phyloP scores from a whole-genome alignment of 2,888 invertebrate genomes.

The Diloba caeruleocephala region DNA sequence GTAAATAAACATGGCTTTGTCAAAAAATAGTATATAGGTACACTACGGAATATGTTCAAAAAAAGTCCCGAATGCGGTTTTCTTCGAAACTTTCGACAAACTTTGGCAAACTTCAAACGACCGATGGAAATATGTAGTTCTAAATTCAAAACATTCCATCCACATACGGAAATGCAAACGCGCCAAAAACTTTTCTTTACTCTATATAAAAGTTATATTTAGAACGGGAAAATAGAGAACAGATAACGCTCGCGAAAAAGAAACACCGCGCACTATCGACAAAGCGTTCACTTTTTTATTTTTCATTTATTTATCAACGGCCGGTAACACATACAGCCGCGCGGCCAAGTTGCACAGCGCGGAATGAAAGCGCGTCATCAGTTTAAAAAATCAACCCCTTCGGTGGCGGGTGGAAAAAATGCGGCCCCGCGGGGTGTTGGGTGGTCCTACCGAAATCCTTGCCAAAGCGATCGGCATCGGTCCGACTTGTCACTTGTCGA shows the following conservation, averaged over 20 bases:
- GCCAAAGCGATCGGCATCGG: conserved; percentile 87
- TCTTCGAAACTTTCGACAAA: conserved; percentile 37
- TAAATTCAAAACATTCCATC: conserved; percentile 28
- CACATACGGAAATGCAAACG: conserved; percentile 42
- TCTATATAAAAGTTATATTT: conserved; percentile 71
- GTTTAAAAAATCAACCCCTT: conserved; percentile 90
- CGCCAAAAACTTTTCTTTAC: conserved; percentile 57
- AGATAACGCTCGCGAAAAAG: conserved; percentile 81
- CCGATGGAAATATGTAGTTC: conserved; percentile 31
- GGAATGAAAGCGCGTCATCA: conserved; percentile 90
- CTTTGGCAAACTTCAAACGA: conserved; percentile 44
- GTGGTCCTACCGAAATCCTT: conserved; percentile 86
- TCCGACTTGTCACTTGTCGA: conserved; percentile 87
- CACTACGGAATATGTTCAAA: conserved; percentile 38
- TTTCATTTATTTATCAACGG: conserved; percentile 85
- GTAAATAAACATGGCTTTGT: conserved; percentile 60
- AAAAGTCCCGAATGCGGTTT: conserved; percentile 34
- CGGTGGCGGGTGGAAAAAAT: conserved; percentile 86
- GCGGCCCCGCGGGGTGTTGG: conserved; percentile 81
- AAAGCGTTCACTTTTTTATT: conserved; percentile 78
- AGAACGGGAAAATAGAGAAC: conserved; percentile 71
- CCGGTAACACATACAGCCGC: conserved; percentile 86
- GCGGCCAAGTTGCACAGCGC: conserved; percentile 88
- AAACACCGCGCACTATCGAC: conserved; percentile 84
- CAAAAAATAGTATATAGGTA: conserved; percentile 30